These are phyloP conservation scores for Oxystoma pomonae DNA, from an alignment of 2,888 invertebrate species.

Conservation along the genomic window DNA sequence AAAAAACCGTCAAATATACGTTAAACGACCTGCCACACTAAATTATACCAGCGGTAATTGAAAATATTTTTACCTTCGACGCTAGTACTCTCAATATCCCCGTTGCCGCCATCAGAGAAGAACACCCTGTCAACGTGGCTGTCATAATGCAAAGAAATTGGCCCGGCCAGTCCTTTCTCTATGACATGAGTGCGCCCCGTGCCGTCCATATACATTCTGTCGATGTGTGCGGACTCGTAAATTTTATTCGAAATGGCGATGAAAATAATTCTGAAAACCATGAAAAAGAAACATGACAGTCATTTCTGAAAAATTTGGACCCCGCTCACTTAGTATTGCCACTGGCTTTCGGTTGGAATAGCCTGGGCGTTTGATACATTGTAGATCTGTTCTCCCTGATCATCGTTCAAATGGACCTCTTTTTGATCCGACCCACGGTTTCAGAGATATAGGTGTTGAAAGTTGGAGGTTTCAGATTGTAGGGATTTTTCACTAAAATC, in stretches of 20 bases:
- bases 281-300: too few relatives aligned
- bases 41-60: too few relatives aligned
- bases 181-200: slow-evolving; percentile 48
- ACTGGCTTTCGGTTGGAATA: too few relatives aligned
- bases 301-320: not conserved
- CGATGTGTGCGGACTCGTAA: slow-evolving; percentile 52
- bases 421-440: too few relatives aligned
- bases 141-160: slow-evolving; percentile 57
- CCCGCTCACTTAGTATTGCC: not conserved
- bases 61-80: slow-evolving; percentile 50
- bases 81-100: slow-evolving; percentile 61
- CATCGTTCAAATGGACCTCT: too few relatives aligned
- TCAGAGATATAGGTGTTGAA: too few relatives aligned
- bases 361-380: too few relatives aligned
- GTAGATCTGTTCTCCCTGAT: too few relatives aligned
- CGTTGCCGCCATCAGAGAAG: slow-evolving; percentile 64
- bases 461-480: too few relatives aligned
- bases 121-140: slow-evolving; percentile 56
- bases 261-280: slow-evolving; percentile 63
- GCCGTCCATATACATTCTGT: slow-evolving; percentile 67
- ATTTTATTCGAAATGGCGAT: slow-evolving; percentile 51
- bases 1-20: slow-evolving; percentile 10
- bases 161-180: slow-evolving; percentile 49
- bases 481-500: too few relatives aligned
- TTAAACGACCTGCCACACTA: not conserved